Evolutionary conservation across 2,113 vertebrate genomes (phyloP).

Genomic region (Ctenodactylus gundi): DNA sequence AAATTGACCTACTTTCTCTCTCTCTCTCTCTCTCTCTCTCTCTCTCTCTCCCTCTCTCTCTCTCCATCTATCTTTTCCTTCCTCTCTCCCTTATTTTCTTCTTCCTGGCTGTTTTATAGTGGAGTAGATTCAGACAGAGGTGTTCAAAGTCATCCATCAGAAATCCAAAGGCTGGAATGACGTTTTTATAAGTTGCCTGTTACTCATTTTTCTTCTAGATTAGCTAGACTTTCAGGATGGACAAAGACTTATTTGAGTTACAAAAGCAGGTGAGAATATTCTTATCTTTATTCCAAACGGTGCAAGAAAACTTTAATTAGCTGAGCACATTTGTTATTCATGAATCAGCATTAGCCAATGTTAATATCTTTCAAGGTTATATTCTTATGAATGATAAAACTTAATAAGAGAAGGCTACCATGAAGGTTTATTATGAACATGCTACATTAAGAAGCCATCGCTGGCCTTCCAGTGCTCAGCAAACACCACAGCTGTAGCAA

Average conservation of each 20-base stretch:
- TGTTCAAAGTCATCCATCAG: background rate
- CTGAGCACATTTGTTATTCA: background rate
- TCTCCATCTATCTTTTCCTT: background rate
- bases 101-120: background rate
- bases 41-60: background rate
- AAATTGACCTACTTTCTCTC: no score
- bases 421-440: background rate
- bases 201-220: background rate
- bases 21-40: background rate
- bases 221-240: background rate
- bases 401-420: background rate
- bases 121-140: background rate
- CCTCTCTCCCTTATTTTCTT: background rate
- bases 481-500: background rate
- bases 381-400: background rate
- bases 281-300: background rate
- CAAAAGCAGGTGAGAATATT: background rate
- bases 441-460: background rate
- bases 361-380: background rate
- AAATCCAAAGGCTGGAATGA: background rate
- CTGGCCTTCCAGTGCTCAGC: background rate
- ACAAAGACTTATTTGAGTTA: background rate
- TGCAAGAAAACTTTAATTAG: slow-evolving; percentile 14
- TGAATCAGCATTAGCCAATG: background rate
- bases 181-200: background rate